These are phyloP conservation scores for Prosapia bicincta DNA, from an alignment of 2,888 invertebrate species.

Conservation along the genomic window DNA sequence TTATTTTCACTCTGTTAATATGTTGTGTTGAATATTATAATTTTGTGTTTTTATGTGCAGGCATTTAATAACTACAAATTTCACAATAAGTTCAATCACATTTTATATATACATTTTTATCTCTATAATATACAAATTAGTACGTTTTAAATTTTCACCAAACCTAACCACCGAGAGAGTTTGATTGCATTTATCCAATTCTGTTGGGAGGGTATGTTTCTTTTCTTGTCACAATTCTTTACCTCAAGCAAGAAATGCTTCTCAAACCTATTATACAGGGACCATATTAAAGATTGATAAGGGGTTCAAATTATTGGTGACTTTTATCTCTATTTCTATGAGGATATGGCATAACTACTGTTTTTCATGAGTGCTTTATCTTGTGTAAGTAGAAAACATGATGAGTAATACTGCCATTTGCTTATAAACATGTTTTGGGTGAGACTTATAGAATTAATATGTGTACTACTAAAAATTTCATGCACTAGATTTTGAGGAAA, in stretches of 20 bases:
- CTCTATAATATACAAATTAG: not conserved
- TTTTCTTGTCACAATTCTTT: constrained; percentile 19
- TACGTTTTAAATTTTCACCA: not conserved
- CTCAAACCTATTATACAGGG: constrained; percentile 28
- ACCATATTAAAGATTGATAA: constrained; percentile 23
- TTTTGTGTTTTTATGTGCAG: not conserved
- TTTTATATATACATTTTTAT: not conserved
- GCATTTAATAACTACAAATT: not conserved
- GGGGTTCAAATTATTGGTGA: constrained; percentile 18
- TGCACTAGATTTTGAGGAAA: constrained; percentile 27
- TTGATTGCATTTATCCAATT: constrained; percentile 23
- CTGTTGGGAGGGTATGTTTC: constrained; percentile 25
- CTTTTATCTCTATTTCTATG: constrained; percentile 27
- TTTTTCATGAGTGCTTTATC: constrained; percentile 28
- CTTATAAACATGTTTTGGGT: constrained; percentile 28
- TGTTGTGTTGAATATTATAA: not conserved
- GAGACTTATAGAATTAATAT: constrained; percentile 30
- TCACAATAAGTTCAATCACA: not conserved
- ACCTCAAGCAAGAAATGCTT: constrained; percentile 20
- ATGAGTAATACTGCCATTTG: constrained; percentile 31
- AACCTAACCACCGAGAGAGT: constrained; percentile 18
- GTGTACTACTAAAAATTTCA: constrained; percentile 30
- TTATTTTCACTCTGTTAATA: not conserved
- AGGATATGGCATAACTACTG: constrained; percentile 21
- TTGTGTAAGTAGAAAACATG: constrained; percentile 25